phyloP scores from a whole-genome alignment of 2,113 vertebrate genomes.

The Zosterops borbonicus region DNA sequence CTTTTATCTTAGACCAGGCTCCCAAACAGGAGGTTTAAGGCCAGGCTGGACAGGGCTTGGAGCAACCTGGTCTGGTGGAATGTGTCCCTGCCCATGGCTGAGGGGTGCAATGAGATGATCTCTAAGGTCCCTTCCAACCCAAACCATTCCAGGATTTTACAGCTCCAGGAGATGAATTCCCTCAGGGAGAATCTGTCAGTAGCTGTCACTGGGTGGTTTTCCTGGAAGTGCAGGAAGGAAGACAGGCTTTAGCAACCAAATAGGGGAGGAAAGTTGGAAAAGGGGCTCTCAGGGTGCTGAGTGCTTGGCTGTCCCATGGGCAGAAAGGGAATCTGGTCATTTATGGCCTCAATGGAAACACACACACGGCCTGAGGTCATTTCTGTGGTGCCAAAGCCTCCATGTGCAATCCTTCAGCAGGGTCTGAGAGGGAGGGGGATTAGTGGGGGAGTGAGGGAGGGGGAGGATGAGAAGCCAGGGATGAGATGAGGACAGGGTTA shows the following conservation, averaged over 20 bases:
- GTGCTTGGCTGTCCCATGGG: neutral
- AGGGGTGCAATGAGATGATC: neutral
- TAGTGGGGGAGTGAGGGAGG: too few species aligned
- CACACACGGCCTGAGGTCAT: accelerated
- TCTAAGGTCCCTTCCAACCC: neutral
- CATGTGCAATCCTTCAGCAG: accelerated
- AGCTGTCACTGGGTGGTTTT: neutral
- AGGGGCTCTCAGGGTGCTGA: neutral
- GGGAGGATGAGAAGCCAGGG: too few species aligned
- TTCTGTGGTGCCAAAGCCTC: neutral
- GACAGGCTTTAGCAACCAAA: neutral
- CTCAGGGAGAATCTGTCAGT: neutral
- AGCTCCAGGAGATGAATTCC: neutral
- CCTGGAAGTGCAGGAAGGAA: neutral
- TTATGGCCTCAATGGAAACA: neutral
- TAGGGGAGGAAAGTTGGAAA: neutral
- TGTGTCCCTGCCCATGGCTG: neutral
- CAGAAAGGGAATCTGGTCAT: neutral
- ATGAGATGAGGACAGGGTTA: too few species aligned
- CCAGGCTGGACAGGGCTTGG: neutral
- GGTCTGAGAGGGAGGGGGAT: too few species aligned
- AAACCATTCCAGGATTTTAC: neutral
- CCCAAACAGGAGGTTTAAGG: neutral
- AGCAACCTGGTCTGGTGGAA: neutral
- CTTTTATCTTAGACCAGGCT: neutral